Evolutionary conservation across 1,140 invertebrate species (phyloP).

Genomic region (Camponotus vicinus): DNA sequence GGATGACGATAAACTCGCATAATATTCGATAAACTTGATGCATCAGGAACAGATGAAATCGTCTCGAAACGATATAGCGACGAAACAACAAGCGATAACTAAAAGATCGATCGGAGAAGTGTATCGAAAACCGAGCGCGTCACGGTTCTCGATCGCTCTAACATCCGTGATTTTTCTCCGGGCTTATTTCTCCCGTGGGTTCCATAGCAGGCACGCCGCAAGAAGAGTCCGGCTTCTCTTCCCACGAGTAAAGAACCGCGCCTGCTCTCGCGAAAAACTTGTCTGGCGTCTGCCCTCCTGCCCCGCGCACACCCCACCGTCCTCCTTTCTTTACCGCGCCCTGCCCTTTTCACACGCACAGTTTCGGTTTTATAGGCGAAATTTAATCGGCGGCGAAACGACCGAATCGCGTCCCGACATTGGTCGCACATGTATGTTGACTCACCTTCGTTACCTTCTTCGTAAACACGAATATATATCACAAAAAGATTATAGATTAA

Average conservation of each 20-base stretch:
- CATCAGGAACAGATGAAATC: background rate
- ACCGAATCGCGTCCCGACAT: background rate
- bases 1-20: background rate
- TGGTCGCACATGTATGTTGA: slow-evolving; percentile 44
- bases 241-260: slow-evolving; percentile 69
- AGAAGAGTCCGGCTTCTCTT: slow-evolving; percentile 66
- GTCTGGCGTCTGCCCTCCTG: slow-evolving; percentile 67
- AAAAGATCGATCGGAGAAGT: slow-evolving; percentile 20
- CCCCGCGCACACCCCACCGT: background rate
- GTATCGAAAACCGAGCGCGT: slow-evolving; percentile 35
- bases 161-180: slow-evolving; percentile 58
- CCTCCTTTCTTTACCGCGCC: background rate
- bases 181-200: slow-evolving; percentile 39
- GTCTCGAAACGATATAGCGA: background rate
- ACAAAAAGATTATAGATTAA: background rate
- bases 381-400: slow-evolving; percentile 69
- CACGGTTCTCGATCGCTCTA: slow-evolving; percentile 40
- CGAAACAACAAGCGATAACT: slow-evolving; percentile 7
- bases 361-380: slow-evolving; percentile 63
- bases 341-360: slow-evolving; percentile 29
- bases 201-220: background rate
- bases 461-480: background rate
- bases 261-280: slow-evolving; percentile 73
- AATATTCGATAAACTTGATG: slow-evolving; percentile 4
- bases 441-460: background rate